Percentiles rank a stretch among this genome's conserved stretches.
Conservation (phyloP, 1,140 invertebrate genomes). For the Platyura marginata region DNA sequence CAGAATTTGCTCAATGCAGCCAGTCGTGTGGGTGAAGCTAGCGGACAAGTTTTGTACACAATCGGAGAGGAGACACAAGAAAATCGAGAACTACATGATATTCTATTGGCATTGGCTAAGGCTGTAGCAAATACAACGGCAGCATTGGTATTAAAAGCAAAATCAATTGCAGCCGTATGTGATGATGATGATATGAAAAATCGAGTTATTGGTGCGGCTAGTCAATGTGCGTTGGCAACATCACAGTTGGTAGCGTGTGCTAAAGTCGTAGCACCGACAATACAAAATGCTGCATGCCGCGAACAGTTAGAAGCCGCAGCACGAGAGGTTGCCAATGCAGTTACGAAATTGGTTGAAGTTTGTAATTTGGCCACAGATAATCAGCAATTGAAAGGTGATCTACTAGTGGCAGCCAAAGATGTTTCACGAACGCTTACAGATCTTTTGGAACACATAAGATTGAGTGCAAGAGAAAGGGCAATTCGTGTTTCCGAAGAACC, state of each 20-base stretch:
- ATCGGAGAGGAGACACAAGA: slow-evolving; percentile 81
- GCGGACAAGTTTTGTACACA: slow-evolving; percentile 79
- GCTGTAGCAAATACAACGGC: slow-evolving; percentile 95
- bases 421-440: slow-evolving; percentile 82
- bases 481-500: slow-evolving; percentile 40
- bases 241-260: slow-evolving; percentile 95
- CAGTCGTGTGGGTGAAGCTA: slow-evolving; percentile 87
- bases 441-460: slow-evolving; percentile 76
- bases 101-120: slow-evolving; percentile 78
- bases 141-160: slow-evolving; percentile 83
- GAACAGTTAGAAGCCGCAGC: slow-evolving; percentile 85
- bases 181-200: slow-evolving; percentile 60
- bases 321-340: slow-evolving; percentile 78
- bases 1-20: slow-evolving; percentile 89
- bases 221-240: slow-evolving; percentile 90
- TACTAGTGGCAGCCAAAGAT: slow-evolving; percentile 67
- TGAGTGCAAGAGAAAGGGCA: slow-evolving; percentile 31
- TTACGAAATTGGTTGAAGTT: slow-evolving; percentile 75
- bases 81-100: slow-evolving; percentile 61
- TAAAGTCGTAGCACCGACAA: slow-evolving; percentile 73
- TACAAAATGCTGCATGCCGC: slow-evolving; percentile 82
- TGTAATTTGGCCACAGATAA: slow-evolving; percentile 52
- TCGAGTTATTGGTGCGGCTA: slow-evolving; percentile 83
- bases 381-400: slow-evolving; percentile 50
- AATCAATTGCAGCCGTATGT: slow-evolving; percentile 80